Conservation (phyloP, 1,140 invertebrate genomes). For the Diachasmimorpha longicaudata region DNA sequence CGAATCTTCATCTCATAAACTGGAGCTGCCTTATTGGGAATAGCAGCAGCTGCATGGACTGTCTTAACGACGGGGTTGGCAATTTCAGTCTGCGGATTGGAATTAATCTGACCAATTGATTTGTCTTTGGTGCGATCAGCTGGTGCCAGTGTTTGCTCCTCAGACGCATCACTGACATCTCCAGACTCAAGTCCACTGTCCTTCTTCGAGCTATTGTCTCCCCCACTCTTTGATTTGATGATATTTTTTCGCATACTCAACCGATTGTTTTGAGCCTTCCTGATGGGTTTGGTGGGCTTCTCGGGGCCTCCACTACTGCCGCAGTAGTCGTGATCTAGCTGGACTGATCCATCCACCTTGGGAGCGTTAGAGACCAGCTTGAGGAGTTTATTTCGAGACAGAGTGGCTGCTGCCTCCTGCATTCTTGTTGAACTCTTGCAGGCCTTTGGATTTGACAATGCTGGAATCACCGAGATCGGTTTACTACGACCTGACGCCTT, state of each 20-base stretch:
- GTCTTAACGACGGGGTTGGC: no score
- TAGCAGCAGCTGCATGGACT: neutral
- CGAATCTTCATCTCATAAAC: constrained; percentile 44
- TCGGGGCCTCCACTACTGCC: constrained; percentile 33
- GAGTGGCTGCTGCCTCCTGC: constrained; percentile 48
- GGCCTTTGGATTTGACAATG: constrained; percentile 50
- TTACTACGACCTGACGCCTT: constrained; percentile 61
- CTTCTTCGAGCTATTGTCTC: constrained; percentile 50
- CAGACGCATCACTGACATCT: constrained; percentile 54
- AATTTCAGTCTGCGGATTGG: neutral
- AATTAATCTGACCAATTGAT: neutral
- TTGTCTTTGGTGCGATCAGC: constrained; percentile 5
- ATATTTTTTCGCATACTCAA: constrained; percentile 13
- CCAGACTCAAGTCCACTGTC: constrained; percentile 57
- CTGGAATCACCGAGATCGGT: constrained; percentile 60
- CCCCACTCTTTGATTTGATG: constrained; percentile 22
- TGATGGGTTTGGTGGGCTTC: constrained; percentile 15
- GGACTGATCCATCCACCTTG: constrained; percentile 45
- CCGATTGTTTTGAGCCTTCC: neutral
- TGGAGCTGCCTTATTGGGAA: constrained; percentile 6
- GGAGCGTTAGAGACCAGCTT: constrained; percentile 43
- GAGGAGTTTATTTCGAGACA: constrained; percentile 49
- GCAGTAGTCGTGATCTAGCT: constrained; percentile 66
- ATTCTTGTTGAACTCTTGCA: constrained; percentile 47
- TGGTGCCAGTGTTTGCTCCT: constrained; percentile 34